phyloP scores from a whole-genome alignment of 2,797 vertebrate genomes.

The Acomys russatus region DNA sequence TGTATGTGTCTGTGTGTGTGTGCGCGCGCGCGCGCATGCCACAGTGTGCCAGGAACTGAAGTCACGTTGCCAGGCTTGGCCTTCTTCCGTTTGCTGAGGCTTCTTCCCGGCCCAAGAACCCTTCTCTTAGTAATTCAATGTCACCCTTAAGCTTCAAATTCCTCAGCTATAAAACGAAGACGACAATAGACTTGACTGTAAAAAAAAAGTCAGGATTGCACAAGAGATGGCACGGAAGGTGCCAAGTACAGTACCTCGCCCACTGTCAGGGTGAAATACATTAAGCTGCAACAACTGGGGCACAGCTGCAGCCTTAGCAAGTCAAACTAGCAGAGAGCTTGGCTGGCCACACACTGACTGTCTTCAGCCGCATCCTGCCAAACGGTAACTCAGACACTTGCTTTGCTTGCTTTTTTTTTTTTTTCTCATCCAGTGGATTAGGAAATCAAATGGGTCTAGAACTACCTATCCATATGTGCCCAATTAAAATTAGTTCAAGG shows the following conservation, averaged over 20 bases:
- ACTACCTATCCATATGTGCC: not conserved
- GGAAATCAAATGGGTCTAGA: conserved; percentile 6
- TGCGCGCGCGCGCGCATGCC: not conserved
- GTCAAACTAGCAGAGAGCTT: not conserved
- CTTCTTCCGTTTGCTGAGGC: not conserved
- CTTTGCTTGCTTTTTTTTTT: not conserved
- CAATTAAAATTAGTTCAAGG: not conserved
- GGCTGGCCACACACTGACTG: not conserved
- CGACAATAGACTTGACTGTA: not conserved
- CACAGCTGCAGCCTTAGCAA: too few species aligned
- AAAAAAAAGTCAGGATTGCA: not conserved
- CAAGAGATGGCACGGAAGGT: not conserved
- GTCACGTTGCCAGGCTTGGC: not conserved
- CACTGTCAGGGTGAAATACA: not conserved
- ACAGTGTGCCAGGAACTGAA: not conserved
- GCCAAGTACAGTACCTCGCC: not conserved
- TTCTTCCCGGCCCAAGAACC: not conserved
- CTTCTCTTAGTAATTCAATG: not conserved
- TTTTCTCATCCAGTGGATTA: not conserved
- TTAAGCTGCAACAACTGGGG: not conserved
- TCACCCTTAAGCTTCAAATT: conserved; percentile 38
- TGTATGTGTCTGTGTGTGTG: not conserved
- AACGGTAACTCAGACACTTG: not conserved
- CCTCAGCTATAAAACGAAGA: conserved; percentile 1
- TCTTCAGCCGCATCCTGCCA: not conserved